phyloP scores from a whole-genome alignment of 2,888 invertebrate genomes.

The Oscheius sp. region DNA sequence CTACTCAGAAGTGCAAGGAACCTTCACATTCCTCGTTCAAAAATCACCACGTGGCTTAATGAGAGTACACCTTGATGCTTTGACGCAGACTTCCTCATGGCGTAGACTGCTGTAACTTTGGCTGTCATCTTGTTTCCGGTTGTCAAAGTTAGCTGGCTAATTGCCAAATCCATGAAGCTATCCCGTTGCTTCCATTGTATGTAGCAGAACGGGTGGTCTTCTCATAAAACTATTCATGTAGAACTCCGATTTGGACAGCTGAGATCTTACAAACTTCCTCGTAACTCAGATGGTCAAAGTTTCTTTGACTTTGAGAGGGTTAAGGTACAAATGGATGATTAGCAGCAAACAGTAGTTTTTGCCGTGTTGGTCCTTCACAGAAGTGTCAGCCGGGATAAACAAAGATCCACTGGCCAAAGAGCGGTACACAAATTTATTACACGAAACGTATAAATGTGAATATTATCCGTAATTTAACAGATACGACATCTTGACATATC shows the following conservation, averaged over 20 bases:
- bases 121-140: too few species aligned
- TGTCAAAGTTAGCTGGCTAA: too few species aligned
- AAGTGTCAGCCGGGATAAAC: not conserved
- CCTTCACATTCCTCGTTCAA: slow-evolving; percentile 15
- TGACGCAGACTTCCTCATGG: not conserved
- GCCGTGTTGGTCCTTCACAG: not conserved
- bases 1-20: not conserved
- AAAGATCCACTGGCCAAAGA: not conserved
- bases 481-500: not conserved
- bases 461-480: slow-evolving; percentile 7
- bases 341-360: not conserved
- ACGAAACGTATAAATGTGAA: not conserved
- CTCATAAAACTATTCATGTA: too few species aligned
- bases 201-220: too few species aligned
- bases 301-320: not conserved
- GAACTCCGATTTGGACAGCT: too few species aligned
- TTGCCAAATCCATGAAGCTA: too few species aligned
- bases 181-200: too few species aligned
- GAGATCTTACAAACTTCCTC: not conserved
- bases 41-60: not conserved
- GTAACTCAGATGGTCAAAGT: not conserved
- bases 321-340: too few species aligned
- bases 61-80: too few species aligned
- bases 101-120: not conserved
- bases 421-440: not conserved